Evolutionary conservation across 1,140 invertebrate species (phyloP).

Genomic region (Phocides pigmalion): DNA sequence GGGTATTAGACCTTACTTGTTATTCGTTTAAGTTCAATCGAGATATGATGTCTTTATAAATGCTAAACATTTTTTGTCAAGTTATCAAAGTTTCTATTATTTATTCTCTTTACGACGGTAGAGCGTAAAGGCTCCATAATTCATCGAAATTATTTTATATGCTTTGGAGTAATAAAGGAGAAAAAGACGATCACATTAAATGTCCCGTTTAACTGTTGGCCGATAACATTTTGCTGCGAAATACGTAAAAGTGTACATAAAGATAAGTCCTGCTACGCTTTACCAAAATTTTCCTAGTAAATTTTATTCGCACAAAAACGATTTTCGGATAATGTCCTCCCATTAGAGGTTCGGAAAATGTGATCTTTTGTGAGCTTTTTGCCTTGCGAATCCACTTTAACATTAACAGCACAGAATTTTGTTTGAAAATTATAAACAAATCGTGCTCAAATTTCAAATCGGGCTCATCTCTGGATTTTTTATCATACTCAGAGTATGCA

Average conservation of each 20-base stretch:
- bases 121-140: constrained; percentile 55
- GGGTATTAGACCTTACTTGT: no score
- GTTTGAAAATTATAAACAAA: constrained; percentile 25
- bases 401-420: constrained; percentile 21
- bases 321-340: constrained; percentile 66
- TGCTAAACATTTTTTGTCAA: constrained; percentile 45
- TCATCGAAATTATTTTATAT: constrained; percentile 69
- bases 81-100: constrained; percentile 52
- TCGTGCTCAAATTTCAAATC: constrained; percentile 15
- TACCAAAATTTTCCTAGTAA: constrained; percentile 60
- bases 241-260: constrained; percentile 75
- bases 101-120: constrained; percentile 51
- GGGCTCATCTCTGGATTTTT: background rate
- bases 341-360: constrained; percentile 68
- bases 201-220: constrained; percentile 55
- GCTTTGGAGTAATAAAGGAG: constrained; percentile 58
- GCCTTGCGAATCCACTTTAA: constrained; percentile 44
- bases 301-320: constrained; percentile 64
- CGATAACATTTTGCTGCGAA: constrained; percentile 68
- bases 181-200: constrained; percentile 57
- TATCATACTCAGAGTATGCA: background rate
- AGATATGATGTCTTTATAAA: background rate
- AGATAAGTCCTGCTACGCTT: constrained; percentile 62
- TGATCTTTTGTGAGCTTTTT: constrained; percentile 58
- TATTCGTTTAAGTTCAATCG: no score